A percentile compares a stretch with the other conserved stretches of the same genome.
phyloP scores from a whole-genome alignment of 2,888 invertebrate species.

The Neoaliturus tenellus region DNA sequence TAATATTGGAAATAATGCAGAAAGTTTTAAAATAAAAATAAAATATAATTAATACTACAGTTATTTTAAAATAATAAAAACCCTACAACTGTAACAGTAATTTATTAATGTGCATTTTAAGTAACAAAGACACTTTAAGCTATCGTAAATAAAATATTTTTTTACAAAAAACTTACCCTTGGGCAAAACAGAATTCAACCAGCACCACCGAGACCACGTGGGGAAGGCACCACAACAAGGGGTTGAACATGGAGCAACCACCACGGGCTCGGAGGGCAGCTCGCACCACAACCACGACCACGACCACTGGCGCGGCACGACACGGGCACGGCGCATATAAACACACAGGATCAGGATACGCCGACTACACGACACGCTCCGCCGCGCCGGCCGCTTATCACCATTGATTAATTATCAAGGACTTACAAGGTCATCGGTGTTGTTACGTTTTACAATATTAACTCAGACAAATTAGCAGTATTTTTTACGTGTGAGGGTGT shows the following conservation, averaged over 20 bases:
- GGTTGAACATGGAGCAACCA: background rate
- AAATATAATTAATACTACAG: too few relatives aligned
- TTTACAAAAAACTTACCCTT: background rate
- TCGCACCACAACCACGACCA: background rate
- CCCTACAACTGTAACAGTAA: too few relatives aligned
- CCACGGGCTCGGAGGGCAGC: background rate
- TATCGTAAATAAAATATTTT: too few relatives aligned
- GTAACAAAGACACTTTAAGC: too few relatives aligned
- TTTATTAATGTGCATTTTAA: too few relatives aligned
- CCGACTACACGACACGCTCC: background rate
- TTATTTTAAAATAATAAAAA: too few relatives aligned
- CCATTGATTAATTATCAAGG: background rate
- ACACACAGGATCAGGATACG: slow-evolving; percentile 5
- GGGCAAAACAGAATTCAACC: background rate
- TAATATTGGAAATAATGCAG: too few relatives aligned
- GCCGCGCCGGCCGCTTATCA: background rate
- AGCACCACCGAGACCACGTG: background rate
- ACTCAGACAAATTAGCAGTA: too few relatives aligned
- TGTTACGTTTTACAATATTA: too few relatives aligned
- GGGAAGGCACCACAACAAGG: slow-evolving; percentile 2
- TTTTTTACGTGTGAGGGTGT: too few relatives aligned
- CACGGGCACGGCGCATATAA: background rate
- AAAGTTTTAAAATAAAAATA: too few relatives aligned
- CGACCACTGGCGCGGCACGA: background rate
- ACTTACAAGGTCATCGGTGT: background rate